A percentile compares a stretch with the other conserved stretches of the same genome.
Conservation (phyloP, 2,888 invertebrate species). For the Rhagophthalmus giganteus region DNA sequence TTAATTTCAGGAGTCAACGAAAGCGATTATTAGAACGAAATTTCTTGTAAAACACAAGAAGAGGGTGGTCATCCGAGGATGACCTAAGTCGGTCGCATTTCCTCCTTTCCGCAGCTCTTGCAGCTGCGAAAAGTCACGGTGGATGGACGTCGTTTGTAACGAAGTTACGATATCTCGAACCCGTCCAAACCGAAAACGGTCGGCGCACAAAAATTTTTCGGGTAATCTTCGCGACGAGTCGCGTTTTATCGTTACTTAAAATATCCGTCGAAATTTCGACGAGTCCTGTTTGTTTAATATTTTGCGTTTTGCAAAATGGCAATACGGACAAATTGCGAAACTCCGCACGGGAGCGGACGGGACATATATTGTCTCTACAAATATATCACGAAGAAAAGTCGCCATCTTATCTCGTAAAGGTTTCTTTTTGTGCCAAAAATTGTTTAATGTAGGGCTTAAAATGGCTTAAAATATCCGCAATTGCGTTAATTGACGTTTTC, state of each 20-base stretch:
- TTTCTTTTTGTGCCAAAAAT: no score
- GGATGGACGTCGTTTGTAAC: constrained; percentile 18
- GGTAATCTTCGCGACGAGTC: not conserved
- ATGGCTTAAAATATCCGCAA: no score
- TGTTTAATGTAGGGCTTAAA: no score
- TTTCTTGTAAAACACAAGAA: constrained; percentile 7
- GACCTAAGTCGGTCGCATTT: constrained; percentile 51
- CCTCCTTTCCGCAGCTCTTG: constrained; percentile 39
- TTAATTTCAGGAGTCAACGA: not conserved
- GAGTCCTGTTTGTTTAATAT: no score
- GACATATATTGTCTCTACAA: no score
- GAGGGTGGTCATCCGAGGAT: constrained; percentile 52
- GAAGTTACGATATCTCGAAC: not conserved
- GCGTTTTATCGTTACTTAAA: not conserved
- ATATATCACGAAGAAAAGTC: no score
- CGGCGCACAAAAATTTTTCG: not conserved
- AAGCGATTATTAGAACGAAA: constrained; percentile 10
- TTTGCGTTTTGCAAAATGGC: no score
- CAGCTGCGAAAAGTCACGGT: constrained; percentile 46
- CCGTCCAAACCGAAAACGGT: not conserved
- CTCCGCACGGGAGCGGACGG: no score
- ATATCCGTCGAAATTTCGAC: no score
- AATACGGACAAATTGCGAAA: no score
- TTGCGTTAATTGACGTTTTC: no score
- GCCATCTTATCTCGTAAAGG: no score